phyloP scores from a whole-genome alignment of 1,140 invertebrate genomes.

The Cydia fagiglandana region DNA sequence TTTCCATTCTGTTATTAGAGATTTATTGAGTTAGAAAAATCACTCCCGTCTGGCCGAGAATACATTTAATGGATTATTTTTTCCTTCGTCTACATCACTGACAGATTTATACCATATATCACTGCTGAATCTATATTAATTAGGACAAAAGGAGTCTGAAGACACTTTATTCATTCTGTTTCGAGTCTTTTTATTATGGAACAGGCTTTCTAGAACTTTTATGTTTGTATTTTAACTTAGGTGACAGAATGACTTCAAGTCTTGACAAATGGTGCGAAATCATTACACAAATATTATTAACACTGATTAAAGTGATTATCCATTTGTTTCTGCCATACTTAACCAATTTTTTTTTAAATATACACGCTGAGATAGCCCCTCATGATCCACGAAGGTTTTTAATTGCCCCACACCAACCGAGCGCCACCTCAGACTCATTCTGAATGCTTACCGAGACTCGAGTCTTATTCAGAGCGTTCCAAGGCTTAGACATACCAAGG shows the following conservation, averaged over 20 bases:
- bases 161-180: not conserved
- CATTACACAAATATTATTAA: no score
- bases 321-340: not conserved
- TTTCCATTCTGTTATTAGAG: conserved; percentile 12
- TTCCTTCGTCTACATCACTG: not conserved
- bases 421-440: not conserved
- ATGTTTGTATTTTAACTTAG: no score
- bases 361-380: not conserved
- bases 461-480: no score
- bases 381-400: not conserved
- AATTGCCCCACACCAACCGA: conserved; percentile 17
- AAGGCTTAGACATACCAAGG: no score
- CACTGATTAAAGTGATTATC: no score
- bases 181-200: not conserved
- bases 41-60: not conserved
- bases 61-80: conserved; percentile 6
- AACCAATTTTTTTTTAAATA: not conserved
- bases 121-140: not conserved
- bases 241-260: no score
- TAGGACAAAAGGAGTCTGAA: not conserved
- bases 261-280: no score
- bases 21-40: not conserved
- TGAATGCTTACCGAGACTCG: no score
- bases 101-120: conserved; percentile 13
- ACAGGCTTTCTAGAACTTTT: no score